Evolutionary conservation across 2,797 vertebrate genomes (phyloP).

Genomic region (Takifugu rubripes): DNA sequence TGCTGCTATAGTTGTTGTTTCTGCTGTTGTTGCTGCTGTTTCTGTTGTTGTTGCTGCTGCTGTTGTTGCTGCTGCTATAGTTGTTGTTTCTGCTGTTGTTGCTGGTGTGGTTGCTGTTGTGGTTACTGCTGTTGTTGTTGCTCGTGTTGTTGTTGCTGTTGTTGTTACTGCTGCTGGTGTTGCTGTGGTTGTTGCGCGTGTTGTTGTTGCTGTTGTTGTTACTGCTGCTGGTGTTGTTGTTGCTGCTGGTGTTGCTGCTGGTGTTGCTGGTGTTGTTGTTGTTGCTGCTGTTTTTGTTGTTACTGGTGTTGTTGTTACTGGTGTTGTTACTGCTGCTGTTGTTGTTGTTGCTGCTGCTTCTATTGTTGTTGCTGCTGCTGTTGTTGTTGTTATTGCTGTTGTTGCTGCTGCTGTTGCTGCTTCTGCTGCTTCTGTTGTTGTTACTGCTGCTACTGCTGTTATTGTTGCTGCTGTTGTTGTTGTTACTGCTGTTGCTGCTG

Average conservation of each 20-base stretch:
- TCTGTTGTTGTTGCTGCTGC: no score
- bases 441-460: not conserved
- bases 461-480: conserved; percentile 13
- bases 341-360: conserved; percentile 13
- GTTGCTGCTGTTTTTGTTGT: not conserved
- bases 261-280: conserved; percentile 60
- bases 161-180: no score
- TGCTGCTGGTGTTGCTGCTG: conserved; percentile 47
- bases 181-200: not conserved
- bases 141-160: conserved; percentile 14
- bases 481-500: conserved; percentile 15
- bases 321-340: conserved; percentile 14
- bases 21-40: no score
- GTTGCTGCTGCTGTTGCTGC: conserved; percentile 19
- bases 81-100: conserved; percentile 12
- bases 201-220: conserved; percentile 17
- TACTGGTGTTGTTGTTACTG: conserved; percentile 15
- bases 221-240: no score
- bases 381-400: conserved; percentile 15
- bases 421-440: no score
- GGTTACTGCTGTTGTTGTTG: conserved; percentile 13
- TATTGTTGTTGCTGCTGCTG: not conserved
- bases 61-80: conserved; percentile 16
- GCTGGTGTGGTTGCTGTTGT: conserved; percentile 15
- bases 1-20: no score